Conservation (phyloP, 2,888 invertebrate species). For the Phasia obesa region DNA sequence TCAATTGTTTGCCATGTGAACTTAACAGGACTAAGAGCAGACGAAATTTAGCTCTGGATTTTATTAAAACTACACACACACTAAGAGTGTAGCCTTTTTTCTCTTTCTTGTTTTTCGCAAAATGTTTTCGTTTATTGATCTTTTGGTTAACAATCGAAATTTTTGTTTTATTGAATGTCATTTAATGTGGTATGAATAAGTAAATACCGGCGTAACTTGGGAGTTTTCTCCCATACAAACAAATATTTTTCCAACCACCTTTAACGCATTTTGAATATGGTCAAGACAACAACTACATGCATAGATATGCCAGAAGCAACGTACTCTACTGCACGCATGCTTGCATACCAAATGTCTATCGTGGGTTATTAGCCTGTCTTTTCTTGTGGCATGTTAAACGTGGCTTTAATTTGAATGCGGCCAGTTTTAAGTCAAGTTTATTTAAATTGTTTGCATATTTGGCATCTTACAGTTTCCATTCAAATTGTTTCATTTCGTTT, state of each 20-base stretch:
- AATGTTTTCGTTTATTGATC: conserved; percentile 46
- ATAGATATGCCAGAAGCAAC: conserved; percentile 22
- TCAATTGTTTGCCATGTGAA: conserved; percentile 79
- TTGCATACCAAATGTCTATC: conserved; percentile 77
- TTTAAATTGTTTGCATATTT: conserved; percentile 73
- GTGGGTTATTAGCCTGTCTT: conserved; percentile 79
- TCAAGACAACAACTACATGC: conserved; percentile 37
- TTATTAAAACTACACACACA: background rate
- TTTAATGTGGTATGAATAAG: conserved; percentile 39
- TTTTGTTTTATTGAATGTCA: conserved; percentile 69
- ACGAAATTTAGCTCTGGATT: background rate
- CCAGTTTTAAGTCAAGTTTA: conserved; percentile 66
- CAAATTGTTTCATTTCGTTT: conserved; percentile 72
- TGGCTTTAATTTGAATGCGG: conserved; percentile 77
- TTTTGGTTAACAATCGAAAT: conserved; percentile 64
- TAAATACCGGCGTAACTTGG: conserved; percentile 23
- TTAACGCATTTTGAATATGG: conserved; percentile 67
- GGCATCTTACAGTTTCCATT: conserved; percentile 72
- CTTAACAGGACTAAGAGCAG: conserved; percentile 46
- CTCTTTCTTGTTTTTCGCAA: conserved; percentile 3
- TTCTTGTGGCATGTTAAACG: conserved; percentile 75
- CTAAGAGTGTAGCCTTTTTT: background rate
- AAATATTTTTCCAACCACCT: conserved; percentile 26
- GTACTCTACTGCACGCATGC: conserved; percentile 45
- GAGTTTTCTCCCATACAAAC: too few relatives aligned